Evolutionary conservation across 2,113 vertebrate genomes (phyloP).

Genomic region (Pelvicachromis taeniatus): DNA sequence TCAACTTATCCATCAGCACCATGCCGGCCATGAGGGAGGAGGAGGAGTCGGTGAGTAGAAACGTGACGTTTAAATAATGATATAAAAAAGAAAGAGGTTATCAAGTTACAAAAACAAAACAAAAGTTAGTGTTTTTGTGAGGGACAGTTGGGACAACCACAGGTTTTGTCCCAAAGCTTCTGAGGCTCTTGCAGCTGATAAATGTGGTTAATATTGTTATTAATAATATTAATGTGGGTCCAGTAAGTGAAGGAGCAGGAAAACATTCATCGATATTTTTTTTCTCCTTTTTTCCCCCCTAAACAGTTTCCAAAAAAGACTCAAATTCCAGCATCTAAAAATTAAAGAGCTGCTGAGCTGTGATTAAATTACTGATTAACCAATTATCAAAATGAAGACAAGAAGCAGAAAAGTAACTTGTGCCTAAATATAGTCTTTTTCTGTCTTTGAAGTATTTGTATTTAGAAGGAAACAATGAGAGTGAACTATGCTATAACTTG

Average conservation of each 20-base stretch:
- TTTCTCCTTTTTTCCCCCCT: no score
- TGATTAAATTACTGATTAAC: background rate
- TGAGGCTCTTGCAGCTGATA: background rate
- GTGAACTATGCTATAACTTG: no score
- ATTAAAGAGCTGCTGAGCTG: background rate
- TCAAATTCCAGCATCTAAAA: background rate
- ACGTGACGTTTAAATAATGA: rapidly evolving
- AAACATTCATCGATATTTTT: no score
- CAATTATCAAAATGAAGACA: background rate
- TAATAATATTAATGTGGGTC: no score
- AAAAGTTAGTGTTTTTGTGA: rapidly evolving
- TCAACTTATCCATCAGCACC: slow-evolving; percentile 98
- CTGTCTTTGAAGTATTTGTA: background rate
- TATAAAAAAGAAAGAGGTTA: background rate
- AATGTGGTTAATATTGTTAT: background rate
- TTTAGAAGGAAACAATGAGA: background rate
- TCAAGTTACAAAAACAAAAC: background rate
- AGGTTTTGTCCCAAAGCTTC: background rate
- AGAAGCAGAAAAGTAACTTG: background rate
- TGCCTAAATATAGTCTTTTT: background rate
- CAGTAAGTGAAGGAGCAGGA: no score
- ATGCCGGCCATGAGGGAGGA: slow-evolving; percentile 94
- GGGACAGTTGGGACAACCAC: background rate
- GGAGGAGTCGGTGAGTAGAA: slow-evolving; percentile 86
- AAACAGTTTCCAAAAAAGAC: no score